Evolutionary conservation across 2,888 invertebrate genomes (phyloP).

Genomic region (Epistrophe grossulariae): DNA sequence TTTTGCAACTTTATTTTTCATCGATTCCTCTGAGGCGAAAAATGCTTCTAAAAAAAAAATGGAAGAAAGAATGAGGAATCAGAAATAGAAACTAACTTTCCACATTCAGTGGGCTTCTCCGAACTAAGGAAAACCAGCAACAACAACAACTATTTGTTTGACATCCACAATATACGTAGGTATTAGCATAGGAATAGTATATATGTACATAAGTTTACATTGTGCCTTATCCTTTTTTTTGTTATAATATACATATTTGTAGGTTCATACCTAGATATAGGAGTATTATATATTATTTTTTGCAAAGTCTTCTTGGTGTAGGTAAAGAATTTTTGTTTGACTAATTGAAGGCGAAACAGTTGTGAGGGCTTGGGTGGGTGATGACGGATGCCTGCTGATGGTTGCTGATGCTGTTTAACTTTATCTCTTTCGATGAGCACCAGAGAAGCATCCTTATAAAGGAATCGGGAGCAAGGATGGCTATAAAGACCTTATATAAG

Average conservation of each 20-base stretch:
- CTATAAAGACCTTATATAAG: conserved; percentile 37
- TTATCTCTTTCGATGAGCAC: conserved; percentile 48
- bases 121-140: background rate
- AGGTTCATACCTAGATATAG: background rate
- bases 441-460: conserved; percentile 39
- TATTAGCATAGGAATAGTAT: background rate
- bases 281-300: conserved; percentile 14
- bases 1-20: conserved; percentile 25
- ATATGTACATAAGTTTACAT: background rate
- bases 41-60: conserved; percentile 3
- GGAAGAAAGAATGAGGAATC: conserved; percentile 19
- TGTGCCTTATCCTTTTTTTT: conserved; percentile 9
- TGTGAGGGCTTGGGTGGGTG: conserved; percentile 7
- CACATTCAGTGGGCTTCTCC: conserved; percentile 31
- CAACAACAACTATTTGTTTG: conserved; percentile 35
- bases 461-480: conserved; percentile 56
- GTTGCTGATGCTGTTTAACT: conserved; percentile 30
- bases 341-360: conserved; percentile 17
- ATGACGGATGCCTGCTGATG: conserved; percentile 7
- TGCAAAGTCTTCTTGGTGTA: conserved; percentile 16
- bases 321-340: conserved; percentile 47
- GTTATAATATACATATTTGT: background rate
- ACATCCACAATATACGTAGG: background rate
- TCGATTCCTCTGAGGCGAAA: conserved; percentile 37
- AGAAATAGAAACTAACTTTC: conserved; percentile 55